Conservation (phyloP, 1,140 invertebrate species). For the Heliconius eleuchia region DNA sequence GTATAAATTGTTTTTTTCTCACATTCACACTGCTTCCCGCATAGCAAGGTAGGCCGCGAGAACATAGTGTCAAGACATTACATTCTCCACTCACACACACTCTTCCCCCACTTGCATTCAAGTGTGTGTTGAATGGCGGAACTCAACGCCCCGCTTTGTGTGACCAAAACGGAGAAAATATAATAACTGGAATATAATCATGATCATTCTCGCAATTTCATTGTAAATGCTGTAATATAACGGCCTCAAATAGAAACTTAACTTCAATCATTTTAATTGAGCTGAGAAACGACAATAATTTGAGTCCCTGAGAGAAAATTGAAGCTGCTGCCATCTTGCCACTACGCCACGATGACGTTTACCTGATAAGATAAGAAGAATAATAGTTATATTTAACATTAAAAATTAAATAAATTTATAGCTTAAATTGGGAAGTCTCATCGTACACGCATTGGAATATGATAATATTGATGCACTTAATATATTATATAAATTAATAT, state of each 20-base stretch:
- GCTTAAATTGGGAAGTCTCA: conserved; percentile 14
- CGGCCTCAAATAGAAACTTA: not conserved
- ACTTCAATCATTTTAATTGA: too few relatives aligned
- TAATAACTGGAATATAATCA: too few relatives aligned
- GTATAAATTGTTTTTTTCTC: not conserved
- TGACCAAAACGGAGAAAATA: too few relatives aligned
- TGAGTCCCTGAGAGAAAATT: too few relatives aligned
- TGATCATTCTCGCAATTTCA: too few relatives aligned
- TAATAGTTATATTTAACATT: too few relatives aligned
- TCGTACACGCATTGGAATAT: conserved; percentile 13
- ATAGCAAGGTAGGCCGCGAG: not conserved
- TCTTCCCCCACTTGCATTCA: not conserved
- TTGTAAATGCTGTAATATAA: not conserved
- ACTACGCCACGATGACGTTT: too few relatives aligned
- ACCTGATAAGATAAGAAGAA: too few relatives aligned
- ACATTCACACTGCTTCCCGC: not conserved
- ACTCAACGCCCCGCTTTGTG: not conserved
- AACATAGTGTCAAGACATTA: not conserved
- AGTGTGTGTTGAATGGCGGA: not conserved
- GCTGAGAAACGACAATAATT: too few relatives aligned
- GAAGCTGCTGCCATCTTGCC: too few relatives aligned
- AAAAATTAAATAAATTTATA: conserved; percentile 8
- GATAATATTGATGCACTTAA: conserved; percentile 20
- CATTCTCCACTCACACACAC: not conserved
- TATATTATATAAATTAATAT: conserved; percentile 14